Conservation (phyloP, 2,797 vertebrate genomes). For the Poeciliopsis presidionis region DNA sequence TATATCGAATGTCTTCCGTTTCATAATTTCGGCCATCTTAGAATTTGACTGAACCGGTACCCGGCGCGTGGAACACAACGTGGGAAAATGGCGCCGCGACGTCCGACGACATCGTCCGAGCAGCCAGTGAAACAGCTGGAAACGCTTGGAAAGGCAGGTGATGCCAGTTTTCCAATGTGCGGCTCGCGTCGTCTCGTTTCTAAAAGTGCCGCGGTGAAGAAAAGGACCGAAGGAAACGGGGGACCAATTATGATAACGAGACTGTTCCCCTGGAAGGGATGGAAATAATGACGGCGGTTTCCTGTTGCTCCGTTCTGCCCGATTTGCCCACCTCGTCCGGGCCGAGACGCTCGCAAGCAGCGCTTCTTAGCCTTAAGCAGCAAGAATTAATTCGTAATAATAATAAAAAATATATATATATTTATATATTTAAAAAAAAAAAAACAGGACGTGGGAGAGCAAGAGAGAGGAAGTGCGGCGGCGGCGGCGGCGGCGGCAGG, state of each 20-base stretch:
- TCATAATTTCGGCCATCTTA: neutral
- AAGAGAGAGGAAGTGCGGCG: conserved; percentile 17
- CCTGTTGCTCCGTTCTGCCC: conserved; percentile 69
- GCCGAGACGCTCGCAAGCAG: conserved; percentile 71
- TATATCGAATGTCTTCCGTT: neutral
- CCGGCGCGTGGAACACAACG: neutral
- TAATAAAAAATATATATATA: too few relatives aligned
- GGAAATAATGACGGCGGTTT: conserved; percentile 62
- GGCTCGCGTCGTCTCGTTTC: conserved; percentile 65
- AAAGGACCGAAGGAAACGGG: conserved; percentile 38
- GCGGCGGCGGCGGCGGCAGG: conserved; percentile 29
- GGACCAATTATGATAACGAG: conserved; percentile 84
- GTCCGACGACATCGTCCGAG: conserved; percentile 88
- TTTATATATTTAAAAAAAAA: neutral
- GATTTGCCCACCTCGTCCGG: conserved; percentile 68
- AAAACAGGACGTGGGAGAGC: conserved; percentile 22
- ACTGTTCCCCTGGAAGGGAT: conserved; percentile 69
- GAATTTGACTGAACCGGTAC: neutral
- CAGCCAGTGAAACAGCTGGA: conserved; percentile 86
- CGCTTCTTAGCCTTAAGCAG: conserved; percentile 71
- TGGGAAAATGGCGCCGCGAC: conserved; percentile 59
- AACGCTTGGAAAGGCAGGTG: conserved; percentile 86
- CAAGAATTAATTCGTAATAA: conserved; percentile 66
- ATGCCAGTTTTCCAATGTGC: conserved; percentile 73
- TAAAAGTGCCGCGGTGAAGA: conserved; percentile 59